phyloP scores from a whole-genome alignment of 2,888 invertebrate genomes.

The Margaritifera margaritifera region DNA sequence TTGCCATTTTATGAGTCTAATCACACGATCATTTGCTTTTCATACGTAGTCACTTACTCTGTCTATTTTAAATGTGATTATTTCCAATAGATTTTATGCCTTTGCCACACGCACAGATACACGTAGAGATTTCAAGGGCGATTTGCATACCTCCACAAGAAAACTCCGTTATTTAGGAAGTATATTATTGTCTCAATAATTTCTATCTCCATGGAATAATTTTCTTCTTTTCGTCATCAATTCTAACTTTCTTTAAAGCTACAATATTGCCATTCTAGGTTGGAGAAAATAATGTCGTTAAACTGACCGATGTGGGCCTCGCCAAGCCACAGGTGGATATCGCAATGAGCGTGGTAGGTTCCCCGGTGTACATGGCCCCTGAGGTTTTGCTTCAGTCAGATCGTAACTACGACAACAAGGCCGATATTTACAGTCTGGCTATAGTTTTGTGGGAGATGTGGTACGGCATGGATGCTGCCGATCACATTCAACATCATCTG shows the following conservation, averaged over 20 bases:
- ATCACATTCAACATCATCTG: conserved; percentile 47
- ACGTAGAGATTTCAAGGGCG: no score
- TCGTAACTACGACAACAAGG: conserved; percentile 34
- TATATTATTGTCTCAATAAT: no score
- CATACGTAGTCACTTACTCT: no score
- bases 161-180: no score
- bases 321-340: conserved; percentile 57
- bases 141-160: no score
- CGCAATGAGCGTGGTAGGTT: conserved; percentile 55
- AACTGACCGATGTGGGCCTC: conserved; percentile 65
- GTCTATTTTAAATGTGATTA: no score
- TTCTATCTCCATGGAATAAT: no score
- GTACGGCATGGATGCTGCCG: conserved; percentile 58
- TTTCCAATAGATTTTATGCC: no score
- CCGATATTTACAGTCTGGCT: conserved; percentile 48
- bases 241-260: no score
- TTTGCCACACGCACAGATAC: no score
- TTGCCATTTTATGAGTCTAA: no score
- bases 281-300: conserved; percentile 39
- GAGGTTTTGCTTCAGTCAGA: conserved; percentile 57
- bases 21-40: neutral
- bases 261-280: conserved; percentile 18
- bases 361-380: conserved; percentile 65
- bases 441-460: conserved; percentile 64
- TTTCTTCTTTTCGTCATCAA: no score